Evolutionary conservation across 2,888 invertebrate genomes (phyloP).

Genomic region (Phytoseiulus persimilis): DNA sequence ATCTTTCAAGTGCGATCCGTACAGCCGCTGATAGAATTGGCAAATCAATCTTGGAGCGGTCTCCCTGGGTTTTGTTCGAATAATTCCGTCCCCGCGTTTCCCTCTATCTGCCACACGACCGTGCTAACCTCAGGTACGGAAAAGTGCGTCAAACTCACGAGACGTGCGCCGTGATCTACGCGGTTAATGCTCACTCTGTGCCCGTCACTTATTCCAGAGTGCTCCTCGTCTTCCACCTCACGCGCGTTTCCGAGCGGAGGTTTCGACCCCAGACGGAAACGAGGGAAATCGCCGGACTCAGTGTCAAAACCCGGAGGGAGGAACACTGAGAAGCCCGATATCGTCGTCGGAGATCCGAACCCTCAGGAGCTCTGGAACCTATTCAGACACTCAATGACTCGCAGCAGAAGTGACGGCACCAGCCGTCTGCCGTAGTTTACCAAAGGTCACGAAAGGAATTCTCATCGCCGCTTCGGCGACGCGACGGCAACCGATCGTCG

Average conservation of each 20-base stretch:
- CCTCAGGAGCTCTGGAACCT: background rate
- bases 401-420: background rate
- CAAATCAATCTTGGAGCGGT: background rate
- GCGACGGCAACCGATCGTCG: background rate
- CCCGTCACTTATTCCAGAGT: background rate
- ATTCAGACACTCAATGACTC: background rate
- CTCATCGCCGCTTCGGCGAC: background rate
- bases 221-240: background rate
- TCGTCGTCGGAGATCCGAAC: background rate
- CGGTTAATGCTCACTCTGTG: background rate
- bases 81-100: background rate
- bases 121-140: background rate
- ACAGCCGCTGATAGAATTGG: background rate
- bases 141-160: background rate
- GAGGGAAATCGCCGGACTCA: background rate
- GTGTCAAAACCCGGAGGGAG: background rate
- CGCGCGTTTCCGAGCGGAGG: background rate
- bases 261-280: background rate
- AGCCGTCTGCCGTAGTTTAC: background rate
- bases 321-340: too few species aligned
- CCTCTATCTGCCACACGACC: background rate
- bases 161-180: background rate
- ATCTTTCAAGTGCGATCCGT: background rate
- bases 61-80: background rate
- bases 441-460: background rate